Evolutionary conservation across 2,888 invertebrate genomes (phyloP).

Genomic region (Eupithecia inturbata): DNA sequence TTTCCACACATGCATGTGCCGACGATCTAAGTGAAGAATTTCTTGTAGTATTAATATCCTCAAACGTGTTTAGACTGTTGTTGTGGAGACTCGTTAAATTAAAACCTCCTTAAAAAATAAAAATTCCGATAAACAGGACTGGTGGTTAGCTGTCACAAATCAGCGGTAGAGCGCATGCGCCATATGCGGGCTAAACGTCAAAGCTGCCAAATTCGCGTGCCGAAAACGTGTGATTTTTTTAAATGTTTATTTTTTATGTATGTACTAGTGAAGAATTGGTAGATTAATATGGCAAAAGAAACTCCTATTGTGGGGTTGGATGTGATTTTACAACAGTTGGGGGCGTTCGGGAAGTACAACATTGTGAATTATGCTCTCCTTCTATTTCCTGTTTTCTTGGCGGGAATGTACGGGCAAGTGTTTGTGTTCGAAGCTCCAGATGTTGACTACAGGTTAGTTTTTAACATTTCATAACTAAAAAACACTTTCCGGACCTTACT

Average conservation of each 20-base stretch:
- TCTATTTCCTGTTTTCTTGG: constrained; percentile 73
- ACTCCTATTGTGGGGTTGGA: constrained; percentile 62
- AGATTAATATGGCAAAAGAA: constrained; percentile 60
- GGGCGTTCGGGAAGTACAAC: constrained; percentile 74
- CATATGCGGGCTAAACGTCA: constrained; percentile 42
- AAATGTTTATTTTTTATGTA: constrained; percentile 23
- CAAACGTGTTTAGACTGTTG: constrained; percentile 34
- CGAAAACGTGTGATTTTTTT: constrained; percentile 32
- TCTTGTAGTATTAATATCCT: constrained; percentile 39
- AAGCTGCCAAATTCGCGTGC: constrained; percentile 29
- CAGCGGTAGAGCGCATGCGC: constrained; percentile 37
- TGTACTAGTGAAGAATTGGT: constrained; percentile 46
- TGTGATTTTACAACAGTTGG: constrained; percentile 66
- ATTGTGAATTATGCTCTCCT: constrained; percentile 73
- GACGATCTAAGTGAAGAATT: constrained; percentile 15
- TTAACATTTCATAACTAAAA: not conserved
- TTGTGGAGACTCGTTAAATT: constrained; percentile 25
- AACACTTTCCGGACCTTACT: not conserved
- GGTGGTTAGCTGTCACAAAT: constrained; percentile 4
- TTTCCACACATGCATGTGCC: constrained; percentile 14
- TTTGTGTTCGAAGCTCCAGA: constrained; percentile 77
- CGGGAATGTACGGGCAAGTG: constrained; percentile 75
- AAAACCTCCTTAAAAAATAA: not conserved
- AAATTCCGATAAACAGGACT: constrained; percentile 10
- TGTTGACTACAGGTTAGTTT: constrained; percentile 69